phyloP scores from a whole-genome alignment of 2,113 vertebrate species.

The Thalassoma bifasciatum region DNA sequence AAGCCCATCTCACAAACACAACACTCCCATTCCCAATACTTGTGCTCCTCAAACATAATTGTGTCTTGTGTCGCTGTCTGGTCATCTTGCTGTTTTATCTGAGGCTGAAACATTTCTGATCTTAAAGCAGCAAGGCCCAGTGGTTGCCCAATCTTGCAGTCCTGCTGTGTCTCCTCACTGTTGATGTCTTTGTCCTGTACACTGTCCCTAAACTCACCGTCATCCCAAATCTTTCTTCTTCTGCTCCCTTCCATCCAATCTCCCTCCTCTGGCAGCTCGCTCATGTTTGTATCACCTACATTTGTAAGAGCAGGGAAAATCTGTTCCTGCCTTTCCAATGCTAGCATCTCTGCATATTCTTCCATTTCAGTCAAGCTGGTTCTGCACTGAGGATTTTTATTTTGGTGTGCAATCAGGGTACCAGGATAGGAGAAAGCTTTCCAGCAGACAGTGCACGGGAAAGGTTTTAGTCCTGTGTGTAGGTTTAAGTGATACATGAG shows the following conservation, averaged over 20 bases:
- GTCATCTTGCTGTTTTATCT: neutral
- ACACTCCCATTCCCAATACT: conserved; percentile 75
- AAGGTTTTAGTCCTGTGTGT: conserved; percentile 41
- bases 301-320: neutral
- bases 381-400: conserved; percentile 18
- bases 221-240: neutral
- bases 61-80: neutral
- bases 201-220: too few relatives aligned
- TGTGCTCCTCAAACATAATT: conserved; percentile 12
- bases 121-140: neutral
- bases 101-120: neutral
- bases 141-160: too few relatives aligned
- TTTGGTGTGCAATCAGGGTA: conserved; percentile 50
- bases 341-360: neutral
- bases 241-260: neutral
- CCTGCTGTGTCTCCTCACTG: too few relatives aligned
- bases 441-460: conserved; percentile 48
- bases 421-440: conserved; percentile 42
- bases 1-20: conserved; percentile 77
- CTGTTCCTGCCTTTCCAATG: neutral
- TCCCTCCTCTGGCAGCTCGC: neutral
- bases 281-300: neutral
- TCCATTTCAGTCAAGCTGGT: neutral
- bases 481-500: conserved; percentile 39
- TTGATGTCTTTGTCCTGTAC: too few relatives aligned